These are phyloP conservation scores for Drosophila mimica DNA, from an alignment of 2,888 invertebrate species.

Conservation along the genomic window DNA sequence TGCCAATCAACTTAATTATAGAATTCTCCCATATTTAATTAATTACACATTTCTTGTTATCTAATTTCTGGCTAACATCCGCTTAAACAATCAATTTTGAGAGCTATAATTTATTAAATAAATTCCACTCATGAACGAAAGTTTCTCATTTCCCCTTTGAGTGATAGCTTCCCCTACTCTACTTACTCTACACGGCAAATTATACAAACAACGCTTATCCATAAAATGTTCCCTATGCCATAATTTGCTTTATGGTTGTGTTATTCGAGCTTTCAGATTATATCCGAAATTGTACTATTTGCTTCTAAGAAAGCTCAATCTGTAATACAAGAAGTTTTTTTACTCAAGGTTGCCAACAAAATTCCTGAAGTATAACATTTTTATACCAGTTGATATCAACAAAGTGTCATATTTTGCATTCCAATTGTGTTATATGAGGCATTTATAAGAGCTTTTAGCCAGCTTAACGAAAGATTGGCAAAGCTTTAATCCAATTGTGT, in stretches of 20 bases:
- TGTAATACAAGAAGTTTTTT: not conserved
- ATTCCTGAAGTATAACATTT: not conserved
- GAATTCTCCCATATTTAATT: not conserved
- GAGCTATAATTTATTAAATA: not conserved
- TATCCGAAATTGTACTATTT: not conserved
- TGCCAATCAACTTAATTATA: no score
- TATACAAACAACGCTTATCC: not conserved
- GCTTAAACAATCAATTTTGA: not conserved
- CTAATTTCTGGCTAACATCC: not conserved
- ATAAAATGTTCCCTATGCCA: not conserved
- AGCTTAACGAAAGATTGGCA: not conserved
- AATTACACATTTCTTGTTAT: not conserved
- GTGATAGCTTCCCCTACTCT: not conserved
- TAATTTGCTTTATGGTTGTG: not conserved
- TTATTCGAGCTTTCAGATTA: not conserved
- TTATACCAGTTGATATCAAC: not conserved
- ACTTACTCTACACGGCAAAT: not conserved
- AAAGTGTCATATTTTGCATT: not conserved
- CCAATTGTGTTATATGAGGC: not conserved
- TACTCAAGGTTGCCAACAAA: not conserved
- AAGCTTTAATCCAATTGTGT: not conserved
- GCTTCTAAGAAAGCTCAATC: not conserved
- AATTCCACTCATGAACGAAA: not conserved
- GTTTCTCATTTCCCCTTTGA: not conserved
- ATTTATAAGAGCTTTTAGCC: slow-evolving; percentile 1